Evolutionary conservation across 1,140 invertebrate species (phyloP), one percentile per base, ranked within the genome.

Genomic region (Drosophila eugracilis): DNA sequence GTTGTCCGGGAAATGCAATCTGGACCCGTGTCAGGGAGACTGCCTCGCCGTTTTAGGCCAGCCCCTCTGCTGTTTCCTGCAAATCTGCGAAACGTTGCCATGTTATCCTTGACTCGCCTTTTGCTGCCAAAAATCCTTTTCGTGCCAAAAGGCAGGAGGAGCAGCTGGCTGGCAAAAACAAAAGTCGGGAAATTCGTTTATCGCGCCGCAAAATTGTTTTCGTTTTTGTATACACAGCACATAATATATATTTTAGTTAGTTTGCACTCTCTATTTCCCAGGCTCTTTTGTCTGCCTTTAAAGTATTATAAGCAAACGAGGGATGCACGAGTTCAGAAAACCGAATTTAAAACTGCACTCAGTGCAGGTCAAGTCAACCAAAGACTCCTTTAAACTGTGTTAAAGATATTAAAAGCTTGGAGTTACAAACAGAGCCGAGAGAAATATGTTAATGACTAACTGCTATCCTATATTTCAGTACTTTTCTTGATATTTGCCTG

Each of bases 131-230:
- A 71, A 74, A 73, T 48, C 42, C 41, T 72, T 41, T 72, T 24
- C 24, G 47, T 14, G 30, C 42, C 21, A 52, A 32, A 50, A 5
- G 30, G n/a, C n/a, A 3, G 19, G 7, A 24, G 17, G 12, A 34
- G 32, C 34, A 26, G 47, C 15, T 15, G 41, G 50, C 41, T 6
- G 19, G 41, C n/a, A 36, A 36, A 63, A 67, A 53, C 52, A 77
- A 77, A 74, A 59, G 71, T 63, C 57, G 50, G 53, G 28, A 81
- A 81, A 86, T 86, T 86, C 81, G 81, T 88, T 86, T 86, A 86
- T 85, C 81, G 81, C 77, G 77, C 49, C 84, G 59, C 63, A 74
- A 81, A 86, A 86, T 88, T 86, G 69, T 79, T 75, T 88, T 88
- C 76, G 63, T 86, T 86, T 75, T 86, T 86, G 63, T 81, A 22